Evolutionary conservation across 2,113 vertebrate genomes (phyloP).

Genomic region (Neoarius graeffei): DNA sequence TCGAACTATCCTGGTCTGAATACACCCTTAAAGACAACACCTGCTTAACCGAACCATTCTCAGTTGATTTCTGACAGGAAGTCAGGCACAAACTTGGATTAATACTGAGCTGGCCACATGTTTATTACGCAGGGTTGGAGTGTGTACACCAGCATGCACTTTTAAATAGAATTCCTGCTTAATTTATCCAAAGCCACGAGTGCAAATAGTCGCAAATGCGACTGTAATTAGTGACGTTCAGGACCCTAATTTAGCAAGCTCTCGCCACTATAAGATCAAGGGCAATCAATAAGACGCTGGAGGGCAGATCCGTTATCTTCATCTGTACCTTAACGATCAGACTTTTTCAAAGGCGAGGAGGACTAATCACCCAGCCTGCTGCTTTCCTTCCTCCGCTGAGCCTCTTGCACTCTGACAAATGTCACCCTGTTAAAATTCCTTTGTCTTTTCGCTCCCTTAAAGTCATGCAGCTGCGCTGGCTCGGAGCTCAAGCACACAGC

Average conservation of each 20-base stretch:
- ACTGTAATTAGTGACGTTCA: not conserved
- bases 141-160: not conserved
- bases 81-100: not conserved
- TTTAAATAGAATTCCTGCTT: not conserved
- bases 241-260: constrained; percentile 18
- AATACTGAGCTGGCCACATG: not conserved
- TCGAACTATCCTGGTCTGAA: too few species aligned
- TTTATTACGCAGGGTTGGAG: not conserved
- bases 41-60: not conserved
- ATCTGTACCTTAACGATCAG: constrained; percentile 36
- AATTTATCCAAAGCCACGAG: not conserved
- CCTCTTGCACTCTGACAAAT: constrained; percentile 53
- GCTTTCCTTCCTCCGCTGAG: constrained; percentile 53
- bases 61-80: not conserved
- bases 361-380: constrained; percentile 56
- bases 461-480: constrained; percentile 51
- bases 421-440: constrained; percentile 58
- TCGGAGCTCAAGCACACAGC: not conserved
- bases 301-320: constrained; percentile 71
- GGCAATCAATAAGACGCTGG: constrained; percentile 55
- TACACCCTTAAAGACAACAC: not conserved
- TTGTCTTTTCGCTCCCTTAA: constrained; percentile 43
- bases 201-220: not conserved
- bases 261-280: constrained; percentile 67
- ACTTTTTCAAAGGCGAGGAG: constrained; percentile 58